These are phyloP conservation scores for Boloria euphrosyne DNA, from an alignment of 2,888 invertebrate species.

Conservation along the genomic window DNA sequence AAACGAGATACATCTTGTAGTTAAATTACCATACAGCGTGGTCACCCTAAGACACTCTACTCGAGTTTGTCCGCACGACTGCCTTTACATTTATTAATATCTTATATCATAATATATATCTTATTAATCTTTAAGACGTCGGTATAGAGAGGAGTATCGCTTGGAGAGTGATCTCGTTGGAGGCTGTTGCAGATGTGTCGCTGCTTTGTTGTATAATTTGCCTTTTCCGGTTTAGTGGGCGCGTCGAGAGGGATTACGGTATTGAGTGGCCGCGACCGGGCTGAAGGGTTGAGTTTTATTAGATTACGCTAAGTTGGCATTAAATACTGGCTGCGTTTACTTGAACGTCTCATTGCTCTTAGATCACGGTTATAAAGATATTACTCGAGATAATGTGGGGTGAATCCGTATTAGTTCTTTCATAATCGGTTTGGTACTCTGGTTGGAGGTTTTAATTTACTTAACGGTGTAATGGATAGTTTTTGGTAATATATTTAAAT, in stretches of 20 bases:
- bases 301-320: slow-evolving; percentile 44
- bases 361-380: neutral
- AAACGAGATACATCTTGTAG: slow-evolving; percentile 6
- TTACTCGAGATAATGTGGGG: too few relatives aligned
- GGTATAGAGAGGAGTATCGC: slow-evolving; percentile 10
- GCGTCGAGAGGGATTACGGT: slow-evolving; percentile 69
- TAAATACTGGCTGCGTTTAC: slow-evolving; percentile 31
- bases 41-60: slow-evolving; percentile 62
- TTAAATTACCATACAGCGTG: slow-evolving; percentile 39
- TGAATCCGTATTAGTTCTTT: too few relatives aligned
- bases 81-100: slow-evolving; percentile 77
- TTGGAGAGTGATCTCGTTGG: slow-evolving; percentile 26
- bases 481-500: too few relatives aligned
- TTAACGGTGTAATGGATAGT: too few relatives aligned
- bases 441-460: too few relatives aligned
- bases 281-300: slow-evolving; percentile 62
- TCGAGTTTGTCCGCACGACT: slow-evolving; percentile 65
- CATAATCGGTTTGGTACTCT: too few relatives aligned
- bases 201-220: slow-evolving; percentile 80
- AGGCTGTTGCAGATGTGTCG: slow-evolving; percentile 74
- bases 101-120: slow-evolving; percentile 74
- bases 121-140: slow-evolving; percentile 5
- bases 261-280: slow-evolving; percentile 42
- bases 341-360: slow-evolving; percentile 26
- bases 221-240: slow-evolving; percentile 78